Evolutionary conservation across 1,140 invertebrate species (phyloP).

Genomic region (Bombus haemorrhoidalis): DNA sequence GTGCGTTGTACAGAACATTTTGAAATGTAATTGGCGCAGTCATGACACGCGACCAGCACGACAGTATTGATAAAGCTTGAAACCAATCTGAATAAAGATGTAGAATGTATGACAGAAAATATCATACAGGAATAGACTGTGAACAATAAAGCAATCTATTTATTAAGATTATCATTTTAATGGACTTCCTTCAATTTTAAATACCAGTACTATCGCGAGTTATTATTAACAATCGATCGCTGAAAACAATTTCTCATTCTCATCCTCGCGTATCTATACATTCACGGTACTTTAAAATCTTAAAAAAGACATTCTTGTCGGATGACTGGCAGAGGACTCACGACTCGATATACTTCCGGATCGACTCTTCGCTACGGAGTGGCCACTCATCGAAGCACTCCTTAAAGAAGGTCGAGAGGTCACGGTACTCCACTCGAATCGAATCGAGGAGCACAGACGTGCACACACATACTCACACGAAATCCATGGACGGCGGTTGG

Average conservation of each 20-base stretch:
- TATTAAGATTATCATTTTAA: background rate
- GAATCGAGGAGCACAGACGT: constrained; percentile 1
- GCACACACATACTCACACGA: background rate
- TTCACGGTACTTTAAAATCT: no score
- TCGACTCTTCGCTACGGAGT: constrained; percentile 21
- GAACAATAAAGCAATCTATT: no score
- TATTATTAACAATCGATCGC: background rate
- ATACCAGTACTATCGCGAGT: background rate
- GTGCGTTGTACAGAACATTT: no score
- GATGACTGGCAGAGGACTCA: background rate
- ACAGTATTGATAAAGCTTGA: no score
- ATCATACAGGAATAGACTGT: no score
- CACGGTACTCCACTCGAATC: constrained; percentile 30
- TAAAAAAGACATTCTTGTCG: background rate
- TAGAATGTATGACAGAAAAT: no score
- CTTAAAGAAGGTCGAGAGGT: constrained; percentile 54
- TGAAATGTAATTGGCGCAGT: no score
- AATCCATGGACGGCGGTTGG: constrained; percentile 34
- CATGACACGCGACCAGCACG: no score
- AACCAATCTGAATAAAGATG: no score
- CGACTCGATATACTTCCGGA: constrained; percentile 41
- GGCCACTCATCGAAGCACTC: constrained; percentile 48
- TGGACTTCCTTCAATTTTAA: background rate
- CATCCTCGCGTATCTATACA: no score
- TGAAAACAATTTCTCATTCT: no score